Evolutionary conservation across 1,140 invertebrate species (phyloP).

Genomic region (Pantala flavescens): DNA sequence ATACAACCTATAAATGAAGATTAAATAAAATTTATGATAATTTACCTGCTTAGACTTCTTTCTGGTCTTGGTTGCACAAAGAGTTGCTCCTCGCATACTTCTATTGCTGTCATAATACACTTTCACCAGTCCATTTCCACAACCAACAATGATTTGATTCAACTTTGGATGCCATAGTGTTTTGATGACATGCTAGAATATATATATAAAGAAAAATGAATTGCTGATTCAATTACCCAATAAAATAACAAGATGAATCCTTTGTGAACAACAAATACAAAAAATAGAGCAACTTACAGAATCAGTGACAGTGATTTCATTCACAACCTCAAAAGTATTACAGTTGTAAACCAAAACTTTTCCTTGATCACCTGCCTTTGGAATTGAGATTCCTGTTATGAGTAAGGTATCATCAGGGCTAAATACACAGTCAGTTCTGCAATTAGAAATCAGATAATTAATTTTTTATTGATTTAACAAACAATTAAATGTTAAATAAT

Average conservation of each 20-base stretch:
- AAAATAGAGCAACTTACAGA: conserved; percentile 37
- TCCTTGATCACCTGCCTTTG: conserved; percentile 57
- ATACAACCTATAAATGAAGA: too few species aligned
- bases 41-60: conserved; percentile 60
- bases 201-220: not conserved
- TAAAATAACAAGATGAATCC: too few species aligned
- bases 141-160: conserved; percentile 91
- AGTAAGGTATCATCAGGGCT: conserved; percentile 88
- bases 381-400: conserved; percentile 76
- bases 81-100: conserved; percentile 79
- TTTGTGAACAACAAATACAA: not conserved
- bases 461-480: too few species aligned
- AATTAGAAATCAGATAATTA: conserved; percentile 22
- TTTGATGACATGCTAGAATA: conserved; percentile 62
- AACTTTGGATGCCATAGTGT: conserved; percentile 92
- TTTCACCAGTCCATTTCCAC: conserved; percentile 82
- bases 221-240: too few species aligned
- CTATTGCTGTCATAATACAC: conserved; percentile 81
- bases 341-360: conserved; percentile 73
- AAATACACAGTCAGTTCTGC: conserved; percentile 85
- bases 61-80: conserved; percentile 76
- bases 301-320: conserved; percentile 61
- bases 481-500: too few species aligned
- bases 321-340: conserved; percentile 62
- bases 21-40: too few species aligned